A percentile compares a stretch with the other conserved stretches of the same genome.
Evolutionary conservation across 2,113 vertebrate genomes (phyloP).

Genomic region (Glareola pratincola): DNA sequence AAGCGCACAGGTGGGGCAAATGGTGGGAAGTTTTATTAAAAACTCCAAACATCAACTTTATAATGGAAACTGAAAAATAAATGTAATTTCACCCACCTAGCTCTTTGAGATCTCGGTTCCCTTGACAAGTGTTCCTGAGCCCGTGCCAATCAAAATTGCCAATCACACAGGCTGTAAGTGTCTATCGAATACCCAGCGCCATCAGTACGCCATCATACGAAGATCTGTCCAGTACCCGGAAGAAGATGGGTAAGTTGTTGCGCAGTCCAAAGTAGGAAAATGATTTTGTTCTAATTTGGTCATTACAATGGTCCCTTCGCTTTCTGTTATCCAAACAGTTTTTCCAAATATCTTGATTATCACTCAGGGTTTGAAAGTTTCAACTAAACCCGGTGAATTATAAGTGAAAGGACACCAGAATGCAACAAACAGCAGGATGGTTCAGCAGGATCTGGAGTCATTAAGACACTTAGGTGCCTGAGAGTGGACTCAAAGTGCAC

Average conservation of each 20-base stretch:
- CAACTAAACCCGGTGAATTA: neutral
- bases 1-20: neutral
- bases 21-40: neutral
- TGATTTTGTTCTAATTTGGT: neutral
- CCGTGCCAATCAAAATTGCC: conserved; percentile 88
- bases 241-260: conserved; percentile 72
- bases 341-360: neutral
- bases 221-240: conserved; percentile 74
- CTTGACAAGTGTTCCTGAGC: conserved; percentile 88
- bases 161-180: conserved; percentile 94
- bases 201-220: conserved; percentile 75
- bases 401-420: neutral
- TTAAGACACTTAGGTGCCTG: neutral
- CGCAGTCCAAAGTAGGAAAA: neutral
- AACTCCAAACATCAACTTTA: neutral
- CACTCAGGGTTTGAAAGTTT: neutral
- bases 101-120: conserved; percentile 89
- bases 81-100: conserved; percentile 65
- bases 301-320: neutral
- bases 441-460: neutral
- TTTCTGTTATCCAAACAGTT: neutral
- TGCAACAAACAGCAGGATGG: neutral
- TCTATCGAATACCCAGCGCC: conserved; percentile 72
- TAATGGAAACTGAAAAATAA: neutral
- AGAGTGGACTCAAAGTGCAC: neutral